Base-by-base conservation (phyloP, 2,888 invertebrate species). In the Zele albiditarsus region DNA sequence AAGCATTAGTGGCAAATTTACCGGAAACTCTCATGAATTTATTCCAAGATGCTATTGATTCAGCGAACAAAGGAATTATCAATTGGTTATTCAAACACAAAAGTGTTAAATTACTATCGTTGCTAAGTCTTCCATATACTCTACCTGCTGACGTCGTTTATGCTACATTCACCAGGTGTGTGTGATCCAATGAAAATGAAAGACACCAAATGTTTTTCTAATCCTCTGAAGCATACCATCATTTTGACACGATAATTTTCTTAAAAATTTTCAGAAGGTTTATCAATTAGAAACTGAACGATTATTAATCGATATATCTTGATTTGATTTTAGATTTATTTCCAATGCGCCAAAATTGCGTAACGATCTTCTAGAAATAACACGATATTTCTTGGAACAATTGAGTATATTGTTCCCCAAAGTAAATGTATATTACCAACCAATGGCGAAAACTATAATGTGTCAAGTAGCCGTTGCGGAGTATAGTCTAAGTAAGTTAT, bases 1-100 rank as follows among this genome's bases (percentile, higher is more conserved):
- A 96, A 90, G 96, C 97, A 16, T 91, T 96, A 78, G 93, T 95
- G 33, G 97, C 96, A 78, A 95, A 95, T 87, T 93, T 98, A 81
- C 98, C 98, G 12, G 97, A 97, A 86, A 95, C 95, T 0, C 96
- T 98, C 83, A 92, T 96, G 89, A 94, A 94, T 82, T 94, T 96
- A 85, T 95, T 98, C 89, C 97, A 98, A 91, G 96, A 96, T 86
- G 97, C 97, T 0, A 97, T 97, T 80, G 96, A 97, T 87, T 94
- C 96, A 0, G 96, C 97, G 0, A 98, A 98, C 90, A 95, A 94
- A 86, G 97, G 97, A 2, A 89, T 98, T 31, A 92, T 96, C 73
- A 97, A 96, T 89, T 97, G 97, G 96, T 90, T 98, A 79, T 96
- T 97, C 90, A 94, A 95, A 82, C 95, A 95, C 85, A 92, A 93